Percentiles rank a stretch among this genome's conserved stretches.
Evolutionary conservation across 1,140 invertebrate species (phyloP).

Genomic region (Meloidogyne hapla): DNA sequence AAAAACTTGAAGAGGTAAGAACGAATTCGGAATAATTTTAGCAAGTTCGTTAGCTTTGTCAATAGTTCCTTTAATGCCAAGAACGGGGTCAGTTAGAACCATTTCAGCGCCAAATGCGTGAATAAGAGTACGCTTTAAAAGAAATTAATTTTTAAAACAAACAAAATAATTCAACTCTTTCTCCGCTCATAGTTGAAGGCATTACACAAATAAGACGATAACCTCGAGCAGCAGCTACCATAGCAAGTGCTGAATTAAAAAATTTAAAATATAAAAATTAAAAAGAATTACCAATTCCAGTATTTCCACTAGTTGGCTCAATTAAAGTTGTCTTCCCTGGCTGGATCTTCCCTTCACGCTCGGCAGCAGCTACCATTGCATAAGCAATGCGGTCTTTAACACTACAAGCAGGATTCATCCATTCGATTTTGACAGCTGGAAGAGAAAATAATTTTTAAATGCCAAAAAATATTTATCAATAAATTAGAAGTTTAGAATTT

Average conservation of each 20-base stretch:
- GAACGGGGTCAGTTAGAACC: constrained; percentile 53
- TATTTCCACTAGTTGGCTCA: constrained; percentile 51
- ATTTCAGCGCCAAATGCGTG: constrained; percentile 60
- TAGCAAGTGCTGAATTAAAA: constrained; percentile 37
- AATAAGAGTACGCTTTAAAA: constrained; percentile 58
- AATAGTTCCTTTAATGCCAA: constrained; percentile 57
- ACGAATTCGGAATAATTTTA: constrained; percentile 54
- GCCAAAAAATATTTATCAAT: constrained; percentile 34
- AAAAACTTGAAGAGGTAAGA: constrained; percentile 48
- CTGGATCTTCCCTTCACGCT: constrained; percentile 61
- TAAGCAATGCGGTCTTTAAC: constrained; percentile 61
- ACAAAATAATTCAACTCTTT: constrained; percentile 35
- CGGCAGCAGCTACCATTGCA: constrained; percentile 64
- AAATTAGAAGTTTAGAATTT: not conserved
- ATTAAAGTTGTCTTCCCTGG: constrained; percentile 64
- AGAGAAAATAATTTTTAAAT: not conserved
- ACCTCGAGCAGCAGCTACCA: constrained; percentile 47
- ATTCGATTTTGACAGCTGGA: constrained; percentile 57
- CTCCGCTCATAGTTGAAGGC: constrained; percentile 65
- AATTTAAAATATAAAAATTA: not conserved
- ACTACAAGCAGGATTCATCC: constrained; percentile 59
- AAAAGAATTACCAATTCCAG: constrained; percentile 12
- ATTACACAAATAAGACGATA: constrained; percentile 65
- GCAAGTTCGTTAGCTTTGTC: constrained; percentile 55
- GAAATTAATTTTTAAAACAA: constrained; percentile 33